Conservation (phyloP, 1,140 invertebrate species). For the Samia ricini region DNA sequence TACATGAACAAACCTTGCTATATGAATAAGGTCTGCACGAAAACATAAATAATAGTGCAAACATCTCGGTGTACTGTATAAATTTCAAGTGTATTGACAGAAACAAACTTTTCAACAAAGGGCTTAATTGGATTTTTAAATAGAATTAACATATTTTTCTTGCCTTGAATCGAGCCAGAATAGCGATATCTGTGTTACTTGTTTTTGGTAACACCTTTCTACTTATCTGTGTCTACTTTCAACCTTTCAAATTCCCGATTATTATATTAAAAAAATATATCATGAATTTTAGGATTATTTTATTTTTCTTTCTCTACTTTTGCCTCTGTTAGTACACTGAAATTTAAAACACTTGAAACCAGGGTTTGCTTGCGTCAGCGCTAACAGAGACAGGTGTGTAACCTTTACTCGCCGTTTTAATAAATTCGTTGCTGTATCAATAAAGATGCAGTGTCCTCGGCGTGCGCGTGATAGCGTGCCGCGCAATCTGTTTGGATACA, state of each 20-base stretch:
- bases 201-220: too few relatives aligned
- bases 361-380: too few relatives aligned
- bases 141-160: not conserved
- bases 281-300: too few relatives aligned
- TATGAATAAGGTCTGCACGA: not conserved
- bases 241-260: too few relatives aligned
- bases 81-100: not conserved
- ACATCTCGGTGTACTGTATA: not conserved
- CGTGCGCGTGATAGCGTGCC: constrained; percentile 18
- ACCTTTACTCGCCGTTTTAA: too few relatives aligned
- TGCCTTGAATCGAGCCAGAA: not conserved
- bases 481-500: constrained; percentile 55
- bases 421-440: not conserved
- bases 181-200: not conserved
- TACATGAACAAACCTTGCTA: not conserved
- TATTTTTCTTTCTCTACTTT: too few relatives aligned
- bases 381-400: too few relatives aligned
- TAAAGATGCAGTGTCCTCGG: not conserved
- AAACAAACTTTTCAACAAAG: not conserved
- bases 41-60: not conserved
- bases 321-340: too few relatives aligned
- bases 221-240: too few relatives aligned
- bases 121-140: not conserved
- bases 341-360: not conserved
- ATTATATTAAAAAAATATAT: too few relatives aligned